Base-by-base conservation (phyloP, 2,797 vertebrate species). In the Microctenopoma steveboyesi region DNA sequence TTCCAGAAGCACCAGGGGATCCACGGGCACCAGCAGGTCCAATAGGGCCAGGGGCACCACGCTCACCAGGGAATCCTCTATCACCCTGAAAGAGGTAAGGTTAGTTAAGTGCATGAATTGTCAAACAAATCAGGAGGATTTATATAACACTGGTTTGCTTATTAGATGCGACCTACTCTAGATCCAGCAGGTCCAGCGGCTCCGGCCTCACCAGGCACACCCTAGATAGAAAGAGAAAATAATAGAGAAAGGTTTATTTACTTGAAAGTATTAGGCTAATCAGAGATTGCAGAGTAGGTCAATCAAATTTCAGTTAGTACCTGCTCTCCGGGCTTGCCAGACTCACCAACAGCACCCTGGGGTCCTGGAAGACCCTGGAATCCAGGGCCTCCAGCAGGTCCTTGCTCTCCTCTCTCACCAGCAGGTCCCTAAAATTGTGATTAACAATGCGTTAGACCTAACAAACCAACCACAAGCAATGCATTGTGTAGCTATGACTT, bases 351-450 rank as follows among this genome's bases (percentile, higher is more conserved):
- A 42, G 95, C 86, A 81, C 98, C 98, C 83, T 97, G 94, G 3
- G 97, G 90, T 81, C 98, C 98, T 0, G 98, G 96, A 74, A 97
- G 97, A 90, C 98, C 98, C 96, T 99, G 98, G 97, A 99, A 99
- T 67, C 98, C 98, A 9, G 95, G 89, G 78, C 92, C 47, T 69
- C 98, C 98, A 52, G 88, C 89, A 0, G 96, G 74, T 86, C 98
- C 98, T 72, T 92, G 93, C 92, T 99, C 98, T 62, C 98, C 98
- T 94, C 96, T 97, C 81, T 99, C 98, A 79, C 98, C 98, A 94
- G 96, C 62, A 0, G 87, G 80, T 18, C 76, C 91, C 90, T 91
- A 5, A 55, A 15, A 62, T 25, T 16, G 64, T 25, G 39, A 71
- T 60, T 74, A 46, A 72, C 22, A 25, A 7, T 55, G 22, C 11